Evolutionary conservation across 2,888 invertebrate genomes (phyloP).

Genomic region (Itoplectis maculator): DNA sequence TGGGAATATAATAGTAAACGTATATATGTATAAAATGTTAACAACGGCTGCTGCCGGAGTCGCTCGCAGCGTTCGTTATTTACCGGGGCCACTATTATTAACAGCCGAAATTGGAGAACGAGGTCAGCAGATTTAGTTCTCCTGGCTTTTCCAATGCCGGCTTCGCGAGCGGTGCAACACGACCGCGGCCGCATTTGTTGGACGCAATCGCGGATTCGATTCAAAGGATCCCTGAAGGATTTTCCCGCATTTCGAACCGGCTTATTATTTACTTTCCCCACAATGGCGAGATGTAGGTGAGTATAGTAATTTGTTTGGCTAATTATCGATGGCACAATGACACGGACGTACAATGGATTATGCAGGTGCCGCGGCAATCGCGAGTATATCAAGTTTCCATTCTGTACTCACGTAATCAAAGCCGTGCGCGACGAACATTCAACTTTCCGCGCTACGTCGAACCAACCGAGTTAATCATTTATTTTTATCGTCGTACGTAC

Average conservation of each 20-base stretch:
- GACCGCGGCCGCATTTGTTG: neutral
- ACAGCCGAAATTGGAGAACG: slow-evolving; percentile 60
- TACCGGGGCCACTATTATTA: slow-evolving; percentile 52
- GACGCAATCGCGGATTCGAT: slow-evolving; percentile 5
- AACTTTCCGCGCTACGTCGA: neutral
- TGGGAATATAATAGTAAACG: slow-evolving; percentile 47
- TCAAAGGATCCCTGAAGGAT: slow-evolving; percentile 6
- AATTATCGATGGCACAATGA: slow-evolving; percentile 6
- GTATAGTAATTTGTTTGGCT: slow-evolving; percentile 13
- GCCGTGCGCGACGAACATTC: slow-evolving; percentile 3
- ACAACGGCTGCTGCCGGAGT: slow-evolving; percentile 23
- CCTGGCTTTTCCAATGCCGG: slow-evolving; percentile 13
- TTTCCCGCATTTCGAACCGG: slow-evolving; percentile 1
- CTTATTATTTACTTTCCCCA: neutral
- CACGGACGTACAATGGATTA: neutral
- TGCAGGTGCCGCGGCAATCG: neutral
- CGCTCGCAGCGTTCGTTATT: slow-evolving; percentile 46
- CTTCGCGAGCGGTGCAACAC: neutral
- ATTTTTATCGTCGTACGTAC: slow-evolving; percentile 35
- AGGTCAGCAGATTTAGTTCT: slow-evolving; percentile 61
- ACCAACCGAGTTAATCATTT: neutral
- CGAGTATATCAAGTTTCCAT: neutral
- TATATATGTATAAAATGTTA: slow-evolving; percentile 58
- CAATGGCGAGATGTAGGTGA: slow-evolving; percentile 26
- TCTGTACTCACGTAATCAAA: slow-evolving; percentile 45